Base-by-base conservation (phyloP, 2,888 invertebrate species). In the Tupiocoris notatus region DNA sequence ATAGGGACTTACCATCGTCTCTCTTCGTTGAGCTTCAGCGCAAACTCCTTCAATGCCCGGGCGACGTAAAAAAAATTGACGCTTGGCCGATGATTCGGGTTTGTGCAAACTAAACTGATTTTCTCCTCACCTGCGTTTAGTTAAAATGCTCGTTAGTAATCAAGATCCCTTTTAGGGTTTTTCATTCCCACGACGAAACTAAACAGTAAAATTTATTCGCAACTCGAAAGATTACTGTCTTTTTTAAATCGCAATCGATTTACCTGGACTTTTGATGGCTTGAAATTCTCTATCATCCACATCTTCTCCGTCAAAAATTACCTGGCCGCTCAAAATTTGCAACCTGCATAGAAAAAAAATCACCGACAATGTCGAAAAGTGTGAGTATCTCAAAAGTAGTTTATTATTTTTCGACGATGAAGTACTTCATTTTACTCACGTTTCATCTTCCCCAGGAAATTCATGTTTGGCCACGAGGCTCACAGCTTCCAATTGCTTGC, bases 31-130 rank as follows among this genome's bases (percentile, higher is more conserved):
- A 76, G 62, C 21, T 76, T 68, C n/a, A 56, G 25, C 2, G 68
- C 68, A 22, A 76, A 76, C 21, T 76, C 76, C 63, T 63, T 76
- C 76, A 76, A 62, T 16, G 63, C 76, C 62, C 61, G 21, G 2
- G 75, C 58, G 0, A 75, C 65, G 21, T 75, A 24, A 25, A 20
- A 56, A 24, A 65, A 65, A 65, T 56, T 57, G 17, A 75, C 57
- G 20, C 25, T 17, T 18, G 58, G 65, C 2, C 1, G 58, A 18
- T 75, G 75, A n/a, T 22, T 22, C 7, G 57, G 65, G 18, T 17
- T 57, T 1, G 62, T 22, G 64, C 63, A 63, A 63, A 73, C 21
- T 24, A 12, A 39, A 39, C 12, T 12, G 39, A n/a, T n/a, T n/a
- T n/a, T n/a, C n/a, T n/a, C n/a, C n/a, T n/a, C n/a, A n/a, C n/a